A percentile compares a stretch with the other conserved stretches of the same genome.
phyloP scores from a whole-genome alignment of 2,113 vertebrate genomes.

The Hirundichthys speculiger region DNA sequence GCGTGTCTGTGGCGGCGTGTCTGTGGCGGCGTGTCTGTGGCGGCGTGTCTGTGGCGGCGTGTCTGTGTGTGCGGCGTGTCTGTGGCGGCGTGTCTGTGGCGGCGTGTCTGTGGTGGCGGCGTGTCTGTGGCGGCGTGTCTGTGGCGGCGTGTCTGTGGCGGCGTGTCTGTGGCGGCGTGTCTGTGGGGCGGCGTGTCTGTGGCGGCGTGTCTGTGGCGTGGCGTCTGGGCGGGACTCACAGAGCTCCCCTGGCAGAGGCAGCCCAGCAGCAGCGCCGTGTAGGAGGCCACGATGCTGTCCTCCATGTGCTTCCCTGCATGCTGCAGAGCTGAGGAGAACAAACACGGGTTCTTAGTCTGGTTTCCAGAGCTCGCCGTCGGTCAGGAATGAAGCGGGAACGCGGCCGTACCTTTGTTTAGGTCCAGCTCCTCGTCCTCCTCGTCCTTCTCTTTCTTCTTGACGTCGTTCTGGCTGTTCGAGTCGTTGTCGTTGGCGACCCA shows the following conservation, averaged over 20 bases:
- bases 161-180: too few relatives aligned
- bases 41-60: too few relatives aligned
- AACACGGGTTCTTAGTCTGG: not conserved
- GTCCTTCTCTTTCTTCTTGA: slow-evolving; percentile 76
- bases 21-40: too few relatives aligned
- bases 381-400: too few relatives aligned
- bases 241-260: slow-evolving; percentile 97
- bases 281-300: slow-evolving; percentile 98
- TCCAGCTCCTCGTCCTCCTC: slow-evolving; percentile 96
- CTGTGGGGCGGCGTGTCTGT: too few relatives aligned
- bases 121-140: too few relatives aligned
- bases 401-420: slow-evolving; percentile 91
- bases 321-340: slow-evolving; percentile 86
- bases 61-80: too few relatives aligned
- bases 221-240: slow-evolving; percentile 77
- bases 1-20: too few relatives aligned
- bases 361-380: not conserved
- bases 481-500: slow-evolving; percentile 92
- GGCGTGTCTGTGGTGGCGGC: too few relatives aligned
- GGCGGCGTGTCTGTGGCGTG: too few relatives aligned
- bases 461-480: slow-evolving; percentile 62
- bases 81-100: too few relatives aligned
- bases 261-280: slow-evolving; percentile 96
- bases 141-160: too few relatives aligned
- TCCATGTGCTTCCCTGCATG: slow-evolving; percentile 99